Percentiles rank a stretch among this genome's conserved stretches.
These are phyloP conservation scores for Nibea albiflora DNA, from an alignment of 2,113 vertebrate species.

Conservation along the genomic window DNA sequence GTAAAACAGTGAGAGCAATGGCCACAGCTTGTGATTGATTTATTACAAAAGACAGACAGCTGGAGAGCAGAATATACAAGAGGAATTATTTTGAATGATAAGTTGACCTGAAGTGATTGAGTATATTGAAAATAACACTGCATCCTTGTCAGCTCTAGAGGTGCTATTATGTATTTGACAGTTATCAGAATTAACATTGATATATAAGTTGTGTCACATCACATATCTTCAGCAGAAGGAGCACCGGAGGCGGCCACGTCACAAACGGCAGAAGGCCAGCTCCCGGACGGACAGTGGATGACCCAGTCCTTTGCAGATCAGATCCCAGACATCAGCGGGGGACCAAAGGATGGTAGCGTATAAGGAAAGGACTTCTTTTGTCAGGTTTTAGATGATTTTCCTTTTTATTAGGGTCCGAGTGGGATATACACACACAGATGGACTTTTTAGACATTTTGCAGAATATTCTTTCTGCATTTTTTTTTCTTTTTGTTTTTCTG, in stretches of 20 bases:
- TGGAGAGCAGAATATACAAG: neutral
- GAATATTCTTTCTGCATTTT: slow-evolving; percentile 58
- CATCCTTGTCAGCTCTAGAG: neutral
- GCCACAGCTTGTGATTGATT: neutral
- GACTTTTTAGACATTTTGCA: slow-evolving; percentile 68
- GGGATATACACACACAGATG: slow-evolving; percentile 50
- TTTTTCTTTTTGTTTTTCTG: slow-evolving; percentile 38
- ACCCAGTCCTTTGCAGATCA: slow-evolving; percentile 88
- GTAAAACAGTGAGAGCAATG: neutral
- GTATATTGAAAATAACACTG: neutral
- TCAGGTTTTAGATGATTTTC: slow-evolving; percentile 48
- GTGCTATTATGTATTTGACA: too few species aligned
- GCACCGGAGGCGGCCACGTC: slow-evolving; percentile 70
- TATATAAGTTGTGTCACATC: neutral
- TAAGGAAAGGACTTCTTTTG: slow-evolving; percentile 41
- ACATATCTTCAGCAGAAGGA: slow-evolving; percentile 46
- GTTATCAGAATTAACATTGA: too few species aligned
- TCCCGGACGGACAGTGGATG: slow-evolving; percentile 92
- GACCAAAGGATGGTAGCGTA: slow-evolving; percentile 28
- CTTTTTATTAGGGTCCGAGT: slow-evolving; percentile 66
- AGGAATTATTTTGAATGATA: neutral
- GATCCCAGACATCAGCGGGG: slow-evolving; percentile 84
- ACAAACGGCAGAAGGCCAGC: slow-evolving; percentile 64
- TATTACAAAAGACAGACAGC: neutral
- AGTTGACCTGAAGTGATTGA: neutral